Base-by-base conservation (phyloP, 2,888 invertebrate genomes). In the Frankliniella intonsa region DNA sequence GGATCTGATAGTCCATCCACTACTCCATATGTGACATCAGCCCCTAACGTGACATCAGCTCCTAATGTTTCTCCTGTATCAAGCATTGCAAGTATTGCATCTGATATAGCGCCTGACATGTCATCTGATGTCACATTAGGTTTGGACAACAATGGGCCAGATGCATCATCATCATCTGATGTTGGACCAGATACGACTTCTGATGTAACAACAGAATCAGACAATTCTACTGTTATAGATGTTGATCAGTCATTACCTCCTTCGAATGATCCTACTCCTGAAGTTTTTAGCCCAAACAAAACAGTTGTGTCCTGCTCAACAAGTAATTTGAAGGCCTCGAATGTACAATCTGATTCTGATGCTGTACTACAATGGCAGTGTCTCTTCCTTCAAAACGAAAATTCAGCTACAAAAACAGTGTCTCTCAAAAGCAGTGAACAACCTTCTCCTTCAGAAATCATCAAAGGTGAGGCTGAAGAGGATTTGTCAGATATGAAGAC, bases 41-140 rank as follows among this genome's bases (percentile, higher is more conserved):
- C 69, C 22, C 69, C 69, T 22, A 76, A 76, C 12, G 69, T 76
- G 3, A 76, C 69, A 1, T 76, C 69, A 76, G 69, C 69, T 25
- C 69, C 69, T 22, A 76, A 76, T 22, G 69, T 76, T 8, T 76
- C 69, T 25, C 69, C 69, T 9, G 69, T 25, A 5, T 76, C 69
- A 25, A 76, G 69, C 25, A 25, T 76, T 76, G 69, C 69, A 76
- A 76, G 69, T 76, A 25, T 76, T 76, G 69, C 69, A 76, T 76
- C 69, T 25, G 69, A 76, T 25, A 25, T 76, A 25, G 22, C 69
- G 7, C 25, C 69, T 25, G 69, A 76, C 69, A 22, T 76, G 25
- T 25, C 69, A 25, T 22, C 69, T 25, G 69, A 76, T 76, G 69
- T 76, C 12, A 76, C 69, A 12, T 22, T 76, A 25, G 69, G 69